Evolutionary conservation across 2,113 vertebrate species (phyloP).

Genomic region (Hirundichthys speculiger): DNA sequence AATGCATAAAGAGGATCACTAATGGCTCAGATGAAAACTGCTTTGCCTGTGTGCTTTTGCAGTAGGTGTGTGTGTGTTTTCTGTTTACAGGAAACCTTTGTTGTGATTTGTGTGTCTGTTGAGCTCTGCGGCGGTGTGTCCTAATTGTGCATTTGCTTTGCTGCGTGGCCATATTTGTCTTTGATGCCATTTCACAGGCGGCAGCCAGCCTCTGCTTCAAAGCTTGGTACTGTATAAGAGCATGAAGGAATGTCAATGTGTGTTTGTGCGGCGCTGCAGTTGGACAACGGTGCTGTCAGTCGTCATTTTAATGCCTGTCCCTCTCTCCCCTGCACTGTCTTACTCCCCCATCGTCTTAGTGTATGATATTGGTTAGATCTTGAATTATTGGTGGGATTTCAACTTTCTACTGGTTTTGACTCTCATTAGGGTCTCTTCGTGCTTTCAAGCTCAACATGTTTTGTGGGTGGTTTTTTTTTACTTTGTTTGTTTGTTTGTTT

Average conservation of each 20-base stretch:
- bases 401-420: conserved; percentile 60
- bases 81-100: conserved; percentile 62
- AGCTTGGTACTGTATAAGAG: conserved; percentile 70
- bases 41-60: conserved; percentile 42
- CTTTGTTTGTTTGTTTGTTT: too few species aligned
- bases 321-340: conserved; percentile 39
- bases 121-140: conserved; percentile 67
- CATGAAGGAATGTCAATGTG: conserved; percentile 75
- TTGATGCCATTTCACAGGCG: conserved; percentile 80
- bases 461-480: conserved; percentile 31
- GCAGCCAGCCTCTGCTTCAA: conserved; percentile 76
- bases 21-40: conserved; percentile 38
- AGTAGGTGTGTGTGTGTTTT: conserved; percentile 24
- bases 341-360: conserved; percentile 41
- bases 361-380: conserved; percentile 64
- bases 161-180: conserved; percentile 74
- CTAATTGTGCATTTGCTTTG: conserved; percentile 79
- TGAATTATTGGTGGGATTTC: conserved; percentile 66
- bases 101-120: conserved; percentile 65
- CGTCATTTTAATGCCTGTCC: conserved; percentile 73
- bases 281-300: conserved; percentile 78
- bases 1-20: conserved; percentile 50
- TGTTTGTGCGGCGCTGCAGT: conserved; percentile 70
- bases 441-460: conserved; percentile 54
- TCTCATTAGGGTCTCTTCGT: conserved; percentile 65